phyloP scores from a whole-genome alignment of 2,888 invertebrate genomes.

The Pristionchus exspectatus region DNA sequence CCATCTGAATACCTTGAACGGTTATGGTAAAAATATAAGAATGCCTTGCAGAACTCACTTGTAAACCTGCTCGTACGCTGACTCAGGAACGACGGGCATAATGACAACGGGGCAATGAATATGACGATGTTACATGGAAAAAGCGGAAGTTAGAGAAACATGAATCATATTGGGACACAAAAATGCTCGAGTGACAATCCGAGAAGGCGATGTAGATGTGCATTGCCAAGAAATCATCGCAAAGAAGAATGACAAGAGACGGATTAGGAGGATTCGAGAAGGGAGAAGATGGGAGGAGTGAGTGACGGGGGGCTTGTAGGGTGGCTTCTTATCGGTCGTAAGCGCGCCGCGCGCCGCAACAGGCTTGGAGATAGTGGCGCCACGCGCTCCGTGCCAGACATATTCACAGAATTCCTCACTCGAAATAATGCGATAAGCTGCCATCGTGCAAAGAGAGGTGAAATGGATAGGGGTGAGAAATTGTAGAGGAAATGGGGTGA shows the following conservation, averaged over 20 bases:
- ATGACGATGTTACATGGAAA: slow-evolving; percentile 12
- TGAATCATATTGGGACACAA: background rate
- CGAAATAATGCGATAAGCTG: background rate
- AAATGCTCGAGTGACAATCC: background rate
- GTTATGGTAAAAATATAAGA: background rate
- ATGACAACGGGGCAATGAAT: background rate
- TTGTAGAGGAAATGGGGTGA: background rate
- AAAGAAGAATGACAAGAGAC: background rate
- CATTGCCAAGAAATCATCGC: background rate
- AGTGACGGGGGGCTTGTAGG: background rate
- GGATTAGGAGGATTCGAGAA: slow-evolving; percentile 26
- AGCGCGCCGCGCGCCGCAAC: background rate
- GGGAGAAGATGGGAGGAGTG: background rate
- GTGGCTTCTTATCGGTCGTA: slow-evolving; percentile 6
- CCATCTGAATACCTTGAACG: background rate
- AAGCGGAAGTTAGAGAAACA: background rate
- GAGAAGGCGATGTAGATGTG: background rate
- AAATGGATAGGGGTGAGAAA: background rate
- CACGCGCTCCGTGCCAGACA: background rate
- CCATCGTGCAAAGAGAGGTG: background rate
- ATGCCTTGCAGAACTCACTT: background rate
- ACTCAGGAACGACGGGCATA: slow-evolving; percentile 30
- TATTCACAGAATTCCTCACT: slow-evolving; percentile 4
- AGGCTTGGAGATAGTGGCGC: background rate
- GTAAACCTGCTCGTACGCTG: slow-evolving; percentile 12